Evolutionary conservation across 1,140 invertebrate genomes (phyloP), one percentile per base, ranked within the genome.

Genomic region (Periplaneta americana): DNA sequence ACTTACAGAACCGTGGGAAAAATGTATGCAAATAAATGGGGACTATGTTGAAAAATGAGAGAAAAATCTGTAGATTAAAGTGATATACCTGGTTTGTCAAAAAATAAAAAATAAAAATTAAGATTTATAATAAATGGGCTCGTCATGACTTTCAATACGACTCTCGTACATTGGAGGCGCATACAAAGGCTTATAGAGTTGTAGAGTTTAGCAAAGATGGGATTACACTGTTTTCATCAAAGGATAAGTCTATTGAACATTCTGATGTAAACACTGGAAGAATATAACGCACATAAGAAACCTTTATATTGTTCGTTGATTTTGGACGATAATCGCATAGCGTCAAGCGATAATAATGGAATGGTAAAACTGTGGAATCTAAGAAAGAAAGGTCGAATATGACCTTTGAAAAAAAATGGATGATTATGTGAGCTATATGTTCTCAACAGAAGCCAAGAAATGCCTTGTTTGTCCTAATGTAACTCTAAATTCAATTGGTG

Each of bases 391-490:
- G 85, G 84, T 79, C 89, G 88, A 80, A 87, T 95, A 35, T 94
- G 96, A 86, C 91, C 92, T 84, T 86, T 96, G n/a, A 95, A 96
- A 87, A n/a, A 92, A 96, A 87, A 93, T 94, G 85, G 94, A 97
- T 82, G 96, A 98, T 85, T 95, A 94, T 88, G 93, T 99, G 34
- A 96, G 94, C 85, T 92, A 95, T 84, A 94, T 98, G 89, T 88
- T 95, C 34, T 93, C 94, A 81, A 96, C 96, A 87, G 92, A 93
- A 37, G 90, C 93, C 22, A 92, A 93, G 80, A 95, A 94, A 85
- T 93, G 94, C 84, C 89, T 99, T 74, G 90, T 96, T 18, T 96
- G 95, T 85, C 91, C 96, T n/a, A 94, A 98, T 90, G 97, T 97
- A 74, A 94, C 94, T 76, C 87, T 99, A 11, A 95, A 94, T 31